Evolutionary conservation across 2,113 vertebrate species (phyloP).

Genomic region (Passer domesticus): DNA sequence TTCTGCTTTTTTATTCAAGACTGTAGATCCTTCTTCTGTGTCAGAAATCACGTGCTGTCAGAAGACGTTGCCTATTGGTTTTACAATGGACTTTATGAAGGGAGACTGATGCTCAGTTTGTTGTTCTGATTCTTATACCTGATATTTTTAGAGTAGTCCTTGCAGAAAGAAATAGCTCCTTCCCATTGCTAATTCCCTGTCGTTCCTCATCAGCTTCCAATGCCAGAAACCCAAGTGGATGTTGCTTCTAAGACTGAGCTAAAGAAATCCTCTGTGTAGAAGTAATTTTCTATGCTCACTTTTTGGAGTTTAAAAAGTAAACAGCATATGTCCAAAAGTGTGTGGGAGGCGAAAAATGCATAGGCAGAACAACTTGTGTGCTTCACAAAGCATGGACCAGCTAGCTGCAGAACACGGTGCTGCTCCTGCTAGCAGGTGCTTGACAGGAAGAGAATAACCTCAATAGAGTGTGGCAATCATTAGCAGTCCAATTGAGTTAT

Average conservation of each 20-base stretch:
- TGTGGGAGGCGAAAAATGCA: slow-evolving; percentile 50
- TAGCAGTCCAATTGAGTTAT: neutral
- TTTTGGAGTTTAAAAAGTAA: slow-evolving; percentile 68
- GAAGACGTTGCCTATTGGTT: neutral
- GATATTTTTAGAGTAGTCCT: neutral
- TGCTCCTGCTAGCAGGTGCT: slow-evolving; percentile 11
- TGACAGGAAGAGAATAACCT: slow-evolving; percentile 32
- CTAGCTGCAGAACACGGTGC: slow-evolving; percentile 19
- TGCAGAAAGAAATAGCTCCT: neutral
- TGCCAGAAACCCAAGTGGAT: neutral
- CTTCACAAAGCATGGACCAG: slow-evolving; percentile 29
- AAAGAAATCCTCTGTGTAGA: slow-evolving; percentile 37
- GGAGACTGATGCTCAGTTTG: neutral
- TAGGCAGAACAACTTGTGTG: slow-evolving; percentile 47
- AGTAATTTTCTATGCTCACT: slow-evolving; percentile 60
- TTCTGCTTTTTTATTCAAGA: neutral
- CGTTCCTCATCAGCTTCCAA: slow-evolving; percentile 20
- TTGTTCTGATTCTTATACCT: neutral
- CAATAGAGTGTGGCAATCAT: slow-evolving; percentile 24
- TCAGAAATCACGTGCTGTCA: neutral
- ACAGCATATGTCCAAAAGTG: slow-evolving; percentile 64
- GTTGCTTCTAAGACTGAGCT: slow-evolving; percentile 43
- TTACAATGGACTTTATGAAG: neutral
- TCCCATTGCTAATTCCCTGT: neutral
- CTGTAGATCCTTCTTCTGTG: neutral